phyloP scores from a whole-genome alignment of 2,888 invertebrate genomes.

The Nephrotoma guestfalica region DNA sequence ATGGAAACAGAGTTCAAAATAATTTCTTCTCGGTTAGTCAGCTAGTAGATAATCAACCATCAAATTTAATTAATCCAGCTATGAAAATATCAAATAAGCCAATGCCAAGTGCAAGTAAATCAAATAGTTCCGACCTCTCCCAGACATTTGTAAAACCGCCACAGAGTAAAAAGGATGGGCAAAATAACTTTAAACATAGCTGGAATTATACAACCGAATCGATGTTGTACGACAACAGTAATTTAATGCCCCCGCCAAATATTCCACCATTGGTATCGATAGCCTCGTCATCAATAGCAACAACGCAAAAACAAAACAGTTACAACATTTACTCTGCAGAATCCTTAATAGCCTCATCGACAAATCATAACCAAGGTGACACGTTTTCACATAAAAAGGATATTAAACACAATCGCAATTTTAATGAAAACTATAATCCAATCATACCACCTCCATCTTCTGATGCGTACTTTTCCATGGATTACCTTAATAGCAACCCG shows the following conservation, averaged over 20 bases:
- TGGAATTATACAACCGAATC: background rate
- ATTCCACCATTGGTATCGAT: background rate
- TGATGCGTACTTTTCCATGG: background rate
- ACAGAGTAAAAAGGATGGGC: background rate
- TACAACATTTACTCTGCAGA: slow-evolving; percentile 16
- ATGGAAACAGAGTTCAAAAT: slow-evolving; percentile 3
- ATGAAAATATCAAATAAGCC: slow-evolving; percentile 6
- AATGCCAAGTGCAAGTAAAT: background rate
- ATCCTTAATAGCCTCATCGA: slow-evolving; percentile 12
- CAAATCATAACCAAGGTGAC: background rate
- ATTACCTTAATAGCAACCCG: background rate
- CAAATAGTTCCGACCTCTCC: background rate
- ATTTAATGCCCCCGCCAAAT: background rate
- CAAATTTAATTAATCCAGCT: slow-evolving; percentile 14
- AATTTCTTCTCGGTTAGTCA: slow-evolving; percentile 48
- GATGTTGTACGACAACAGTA: background rate
- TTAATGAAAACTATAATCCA: background rate
- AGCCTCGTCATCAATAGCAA: background rate
- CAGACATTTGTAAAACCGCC: background rate
- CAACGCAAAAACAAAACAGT: background rate
- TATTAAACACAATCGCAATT: background rate
- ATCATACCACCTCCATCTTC: background rate
- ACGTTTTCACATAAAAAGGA: background rate
- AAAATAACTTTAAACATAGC: background rate
- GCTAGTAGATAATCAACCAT: slow-evolving; percentile 33